Conservation (phyloP, 2,888 invertebrate species). For the Apeira syringaria region DNA sequence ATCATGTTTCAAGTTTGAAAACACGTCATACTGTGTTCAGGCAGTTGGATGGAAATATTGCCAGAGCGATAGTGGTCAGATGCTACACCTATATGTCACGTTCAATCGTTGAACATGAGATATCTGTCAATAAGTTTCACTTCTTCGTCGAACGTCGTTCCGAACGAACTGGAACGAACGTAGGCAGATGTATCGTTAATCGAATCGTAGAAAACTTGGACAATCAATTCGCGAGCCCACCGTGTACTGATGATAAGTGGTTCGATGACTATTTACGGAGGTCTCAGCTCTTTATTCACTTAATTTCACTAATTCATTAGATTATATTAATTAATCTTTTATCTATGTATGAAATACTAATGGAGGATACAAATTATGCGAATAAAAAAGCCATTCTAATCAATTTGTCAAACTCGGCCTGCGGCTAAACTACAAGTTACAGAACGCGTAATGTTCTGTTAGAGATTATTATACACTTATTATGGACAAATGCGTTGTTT, state of each 20-base stretch:
- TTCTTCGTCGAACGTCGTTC: no score
- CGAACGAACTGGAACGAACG: no score
- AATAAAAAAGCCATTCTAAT: constrained; percentile 27
- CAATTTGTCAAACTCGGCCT: constrained; percentile 35
- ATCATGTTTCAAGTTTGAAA: no score
- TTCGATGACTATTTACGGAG: constrained; percentile 8
- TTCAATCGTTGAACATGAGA: constrained; percentile 1
- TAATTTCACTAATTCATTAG: constrained; percentile 31
- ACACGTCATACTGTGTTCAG: no score
- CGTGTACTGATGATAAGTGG: constrained; percentile 13
- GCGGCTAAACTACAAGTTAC: constrained; percentile 30
- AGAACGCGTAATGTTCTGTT: constrained; percentile 26
- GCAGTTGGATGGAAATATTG: no score
- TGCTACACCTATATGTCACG: no score
- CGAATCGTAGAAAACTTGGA: constrained; percentile 10
- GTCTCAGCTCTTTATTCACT: constrained; percentile 9
- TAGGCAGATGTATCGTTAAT: constrained; percentile 18
- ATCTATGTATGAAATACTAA: constrained; percentile 14
- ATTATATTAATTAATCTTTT: constrained; percentile 18
- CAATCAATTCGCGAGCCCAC: constrained; percentile 17
- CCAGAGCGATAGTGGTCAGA: no score
- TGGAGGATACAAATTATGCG: constrained; percentile 17
- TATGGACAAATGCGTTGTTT: constrained; percentile 40
- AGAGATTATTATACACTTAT: constrained; percentile 29
- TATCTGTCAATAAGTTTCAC: constrained; percentile 1